Base-by-base conservation (phyloP, 1,140 invertebrate genomes). In the Sarcophaga bullata region DNA sequence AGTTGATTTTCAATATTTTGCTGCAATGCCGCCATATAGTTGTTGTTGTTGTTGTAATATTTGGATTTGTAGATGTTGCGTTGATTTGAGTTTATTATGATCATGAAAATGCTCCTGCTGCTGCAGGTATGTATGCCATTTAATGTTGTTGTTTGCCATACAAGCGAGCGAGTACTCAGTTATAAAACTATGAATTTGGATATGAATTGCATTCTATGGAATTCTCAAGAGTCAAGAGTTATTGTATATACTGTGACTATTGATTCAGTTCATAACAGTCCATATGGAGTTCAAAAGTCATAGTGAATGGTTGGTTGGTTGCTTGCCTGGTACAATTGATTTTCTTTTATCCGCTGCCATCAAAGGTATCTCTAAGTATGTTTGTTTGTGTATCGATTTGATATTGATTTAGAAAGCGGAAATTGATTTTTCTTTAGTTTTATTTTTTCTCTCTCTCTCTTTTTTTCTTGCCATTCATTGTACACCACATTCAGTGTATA, bases 21-120 rank as follows among this genome's bases (percentile, higher is more conserved):
- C 25, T 37, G 4, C 25, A 37, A 37, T 37, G 25, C 25, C 25
- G 25, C 25, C 4, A 37, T 37, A 37, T 37, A 37, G 25, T 37
- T 37, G 25, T 1, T 37, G 25, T 37, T 37, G 25, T 37, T 37
- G 25, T 37, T 68, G 17, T 25, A 25, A 68, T 68, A 68, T 68
- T 68, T 19, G n/a, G 17, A 68, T 19, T 37, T 37, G 25, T 19
- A 68, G 62, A 68, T 68, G 17, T 68, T 68, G 62, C 62, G 62
- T 68, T 68, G 62, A 68, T 68, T 68, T 68, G 17, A 68, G 62
- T 68, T 68, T 68, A 68, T 68, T 68, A 68, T 68, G 17, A 68
- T 68, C 62, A 68, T 68, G 62, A 68, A 68, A 68, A 68, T 68
- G 62, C 62, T 68, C 62, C 62, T 68, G 62, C 62, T 68, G 62